Conservation (phyloP, 2,797 vertebrate genomes). For the Melanogrammus aeglefinus region DNA sequence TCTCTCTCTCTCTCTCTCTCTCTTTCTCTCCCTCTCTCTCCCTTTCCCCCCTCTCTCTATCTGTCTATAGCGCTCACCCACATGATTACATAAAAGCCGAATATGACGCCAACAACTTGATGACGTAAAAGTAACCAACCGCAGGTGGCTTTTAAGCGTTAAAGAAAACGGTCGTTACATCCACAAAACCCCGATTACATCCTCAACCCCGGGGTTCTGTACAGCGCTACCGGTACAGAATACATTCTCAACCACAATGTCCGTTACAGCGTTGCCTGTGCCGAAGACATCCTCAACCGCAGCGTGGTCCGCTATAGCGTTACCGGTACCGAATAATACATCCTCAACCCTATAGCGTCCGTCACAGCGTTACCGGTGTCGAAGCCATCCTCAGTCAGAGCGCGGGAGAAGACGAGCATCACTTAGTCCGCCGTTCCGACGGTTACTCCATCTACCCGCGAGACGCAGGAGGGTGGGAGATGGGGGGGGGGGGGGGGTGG, state of each 20-base stretch:
- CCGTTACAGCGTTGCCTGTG: background rate
- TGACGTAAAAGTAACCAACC: background rate
- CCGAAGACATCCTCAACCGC: background rate
- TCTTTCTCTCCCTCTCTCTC: slow-evolving; percentile 15
- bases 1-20: slow-evolving; percentile 21
- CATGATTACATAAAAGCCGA: slow-evolving; percentile 4
- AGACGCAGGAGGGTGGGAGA: background rate
- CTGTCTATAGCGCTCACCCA: background rate
- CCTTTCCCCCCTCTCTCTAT: slow-evolving; percentile 12
- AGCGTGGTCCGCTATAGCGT: background rate
- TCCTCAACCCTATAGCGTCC: background rate
- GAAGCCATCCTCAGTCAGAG: background rate
- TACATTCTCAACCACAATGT: background rate
- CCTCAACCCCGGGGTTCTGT: background rate
- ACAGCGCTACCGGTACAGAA: background rate
- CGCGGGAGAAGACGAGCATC: background rate
- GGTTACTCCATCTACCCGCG: background rate
- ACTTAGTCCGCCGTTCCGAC: background rate
- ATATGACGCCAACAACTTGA: background rate
- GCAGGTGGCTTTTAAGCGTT: background rate
- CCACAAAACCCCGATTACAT: background rate
- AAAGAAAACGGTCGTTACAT: background rate
- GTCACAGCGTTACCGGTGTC: background rate
- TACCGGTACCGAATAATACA: background rate
- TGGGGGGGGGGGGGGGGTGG: too few species aligned